A percentile compares a stretch with the other conserved stretches of the same genome.
These are phyloP conservation scores for Cephonodes hylas DNA, from an alignment of 2,888 invertebrate genomes.

Conservation along the genomic window DNA sequence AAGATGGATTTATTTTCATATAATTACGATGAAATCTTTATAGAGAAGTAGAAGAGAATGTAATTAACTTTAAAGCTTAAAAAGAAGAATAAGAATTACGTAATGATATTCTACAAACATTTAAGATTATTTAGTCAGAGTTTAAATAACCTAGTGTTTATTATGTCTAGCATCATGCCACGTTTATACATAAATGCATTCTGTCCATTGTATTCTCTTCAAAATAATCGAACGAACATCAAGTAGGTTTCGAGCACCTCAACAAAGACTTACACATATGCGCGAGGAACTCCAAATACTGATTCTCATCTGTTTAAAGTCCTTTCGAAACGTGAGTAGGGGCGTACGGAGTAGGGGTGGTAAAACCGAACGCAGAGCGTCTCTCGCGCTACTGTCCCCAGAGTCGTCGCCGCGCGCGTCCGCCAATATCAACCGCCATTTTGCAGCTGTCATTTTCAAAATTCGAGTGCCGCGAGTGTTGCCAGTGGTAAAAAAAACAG, in stretches of 20 bases:
- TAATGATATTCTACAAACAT: no score
- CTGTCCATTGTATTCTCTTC: not conserved
- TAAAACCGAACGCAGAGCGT: constrained; percentile 67
- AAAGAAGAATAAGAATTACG: no score
- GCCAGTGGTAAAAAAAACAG: constrained; percentile 9
- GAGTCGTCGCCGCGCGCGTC: constrained; percentile 59
- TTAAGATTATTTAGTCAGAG: no score
- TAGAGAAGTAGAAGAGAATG: no score
- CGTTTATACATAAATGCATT: no score
- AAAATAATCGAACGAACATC: not conserved
- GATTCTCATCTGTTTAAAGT: constrained; percentile 55
- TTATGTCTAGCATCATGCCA: no score
- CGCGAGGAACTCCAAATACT: constrained; percentile 16
- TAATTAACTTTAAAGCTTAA: no score
- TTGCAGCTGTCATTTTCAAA: constrained; percentile 37
- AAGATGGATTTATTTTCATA: no score
- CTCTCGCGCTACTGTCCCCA: constrained; percentile 60
- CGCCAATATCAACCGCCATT: constrained; percentile 42
- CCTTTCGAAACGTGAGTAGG: constrained; percentile 76
- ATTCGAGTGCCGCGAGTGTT: constrained; percentile 37
- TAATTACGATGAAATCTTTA: no score
- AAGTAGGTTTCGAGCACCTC: not conserved
- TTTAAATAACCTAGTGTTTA: no score
- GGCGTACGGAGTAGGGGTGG: constrained; percentile 73
- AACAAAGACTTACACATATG: not conserved